phyloP scores from a whole-genome alignment of 2,113 vertebrate genomes.

The Gobio gobio region DNA sequence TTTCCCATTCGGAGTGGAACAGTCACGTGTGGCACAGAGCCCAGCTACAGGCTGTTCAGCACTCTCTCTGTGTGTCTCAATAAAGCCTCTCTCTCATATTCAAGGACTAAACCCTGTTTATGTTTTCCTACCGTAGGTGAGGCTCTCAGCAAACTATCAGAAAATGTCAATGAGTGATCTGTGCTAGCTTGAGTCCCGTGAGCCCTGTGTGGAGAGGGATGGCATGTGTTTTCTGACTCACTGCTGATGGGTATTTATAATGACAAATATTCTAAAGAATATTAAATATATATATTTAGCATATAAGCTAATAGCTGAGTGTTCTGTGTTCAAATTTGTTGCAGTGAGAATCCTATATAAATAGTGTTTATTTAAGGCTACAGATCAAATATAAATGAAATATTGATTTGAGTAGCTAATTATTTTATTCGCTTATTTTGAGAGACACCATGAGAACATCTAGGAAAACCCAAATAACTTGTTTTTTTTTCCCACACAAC shows the following conservation, averaged over 20 bases:
- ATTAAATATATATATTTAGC: background rate
- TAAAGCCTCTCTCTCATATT: background rate
- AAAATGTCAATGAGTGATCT: background rate
- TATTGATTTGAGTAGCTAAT: too few relatives aligned
- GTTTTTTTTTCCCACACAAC: too few relatives aligned
- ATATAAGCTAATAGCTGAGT: background rate
- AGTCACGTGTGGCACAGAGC: conserved; percentile 59
- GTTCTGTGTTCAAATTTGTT: too few relatives aligned
- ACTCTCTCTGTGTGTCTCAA: background rate
- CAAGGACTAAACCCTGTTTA: background rate
- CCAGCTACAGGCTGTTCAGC: background rate
- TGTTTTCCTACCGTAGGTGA: background rate
- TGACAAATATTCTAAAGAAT: too few relatives aligned
- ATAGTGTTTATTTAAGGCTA: background rate
- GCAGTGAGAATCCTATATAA: background rate
- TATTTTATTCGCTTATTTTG: too few relatives aligned
- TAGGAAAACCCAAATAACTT: too few relatives aligned
- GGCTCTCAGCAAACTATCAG: background rate
- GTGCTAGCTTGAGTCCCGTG: background rate
- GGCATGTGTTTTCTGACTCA: background rate
- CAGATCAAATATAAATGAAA: background rate
- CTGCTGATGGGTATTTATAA: background rate
- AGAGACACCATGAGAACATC: too few relatives aligned
- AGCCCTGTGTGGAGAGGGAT: background rate
- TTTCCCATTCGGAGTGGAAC: conserved; percentile 61